Evolutionary conservation across 2,888 invertebrate genomes (phyloP).

Genomic region (Pterostichus madidus): DNA sequence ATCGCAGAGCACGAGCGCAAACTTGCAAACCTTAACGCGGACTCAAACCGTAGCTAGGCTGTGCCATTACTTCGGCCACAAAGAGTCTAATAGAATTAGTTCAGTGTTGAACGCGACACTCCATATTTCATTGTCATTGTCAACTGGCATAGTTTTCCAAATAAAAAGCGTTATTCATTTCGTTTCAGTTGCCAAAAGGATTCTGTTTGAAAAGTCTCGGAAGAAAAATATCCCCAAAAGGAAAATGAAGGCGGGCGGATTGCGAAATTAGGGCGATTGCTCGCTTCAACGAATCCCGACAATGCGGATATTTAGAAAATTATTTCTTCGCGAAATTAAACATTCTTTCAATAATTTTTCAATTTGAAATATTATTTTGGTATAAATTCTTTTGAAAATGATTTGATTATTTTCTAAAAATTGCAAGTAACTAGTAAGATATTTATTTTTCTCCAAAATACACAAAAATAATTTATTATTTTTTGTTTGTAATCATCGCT

Average conservation of each 20-base stretch:
- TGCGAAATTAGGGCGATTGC: constrained; percentile 39
- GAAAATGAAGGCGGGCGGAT: constrained; percentile 17
- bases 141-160: constrained; percentile 62
- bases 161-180: constrained; percentile 61
- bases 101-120: constrained; percentile 54
- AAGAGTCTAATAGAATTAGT: constrained; percentile 65
- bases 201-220: constrained; percentile 47
- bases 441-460: too few relatives aligned
- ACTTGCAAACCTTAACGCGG: neutral
- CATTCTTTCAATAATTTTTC: constrained; percentile 29
- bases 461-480: too few relatives aligned
- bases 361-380: constrained; percentile 6
- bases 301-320: constrained; percentile 38
- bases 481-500: too few relatives aligned
- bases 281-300: constrained; percentile 22
- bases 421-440: too few relatives aligned
- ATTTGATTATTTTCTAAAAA: too few relatives aligned
- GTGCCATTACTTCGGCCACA: constrained; percentile 35
- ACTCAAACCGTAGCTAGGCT: neutral
- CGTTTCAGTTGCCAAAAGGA: constrained; percentile 51
- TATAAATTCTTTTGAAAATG: too few relatives aligned
- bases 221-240: constrained; percentile 42
- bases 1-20: constrained; percentile 26
- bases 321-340: constrained; percentile 20
- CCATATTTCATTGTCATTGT: constrained; percentile 66